These are phyloP conservation scores for Paracanthobrama guichenoti DNA, from an alignment of 2,113 vertebrate genomes.

Conservation along the genomic window DNA sequence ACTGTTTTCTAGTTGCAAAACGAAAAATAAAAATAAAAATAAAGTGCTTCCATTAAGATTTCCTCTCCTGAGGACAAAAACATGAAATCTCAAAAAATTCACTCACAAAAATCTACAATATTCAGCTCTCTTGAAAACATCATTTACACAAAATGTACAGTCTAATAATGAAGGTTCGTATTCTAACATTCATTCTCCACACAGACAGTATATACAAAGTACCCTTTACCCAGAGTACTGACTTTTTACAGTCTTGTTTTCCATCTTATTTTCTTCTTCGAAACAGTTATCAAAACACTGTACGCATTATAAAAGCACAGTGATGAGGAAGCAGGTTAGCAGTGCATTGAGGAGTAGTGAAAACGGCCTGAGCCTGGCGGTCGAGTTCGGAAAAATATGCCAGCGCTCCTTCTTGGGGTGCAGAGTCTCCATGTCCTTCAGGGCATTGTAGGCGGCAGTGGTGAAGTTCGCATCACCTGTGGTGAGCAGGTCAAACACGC, in stretches of 20 bases:
- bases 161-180: conserved; percentile 59
- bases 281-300: conserved; percentile 44
- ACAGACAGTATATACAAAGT: conserved; percentile 86
- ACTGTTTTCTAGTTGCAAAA: conserved; percentile 76
- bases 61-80: conserved; percentile 83
- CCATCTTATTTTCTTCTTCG: conserved; percentile 5
- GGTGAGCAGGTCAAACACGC: conserved; percentile 94
- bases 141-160: conserved; percentile 81
- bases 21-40: conserved; percentile 71
- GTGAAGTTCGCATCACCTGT: conserved; percentile 95
- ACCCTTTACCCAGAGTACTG: conserved; percentile 59
- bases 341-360: conserved; percentile 59
- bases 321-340: conserved; percentile 68
- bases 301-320: conserved; percentile 75
- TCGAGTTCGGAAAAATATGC: conserved; percentile 85
- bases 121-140: conserved; percentile 78
- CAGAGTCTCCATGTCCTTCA: conserved; percentile 88
- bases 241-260: conserved; percentile 48
- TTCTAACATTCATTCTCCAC: conserved; percentile 66
- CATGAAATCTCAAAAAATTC: conserved; percentile 73
- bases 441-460: conserved; percentile 86
- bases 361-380: conserved; percentile 14
- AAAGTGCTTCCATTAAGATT: conserved; percentile 92
- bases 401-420: conserved; percentile 87
- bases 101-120: conserved; percentile 73